phyloP scores from a whole-genome alignment of 2,888 invertebrate species.

The Sisyra nigra region DNA sequence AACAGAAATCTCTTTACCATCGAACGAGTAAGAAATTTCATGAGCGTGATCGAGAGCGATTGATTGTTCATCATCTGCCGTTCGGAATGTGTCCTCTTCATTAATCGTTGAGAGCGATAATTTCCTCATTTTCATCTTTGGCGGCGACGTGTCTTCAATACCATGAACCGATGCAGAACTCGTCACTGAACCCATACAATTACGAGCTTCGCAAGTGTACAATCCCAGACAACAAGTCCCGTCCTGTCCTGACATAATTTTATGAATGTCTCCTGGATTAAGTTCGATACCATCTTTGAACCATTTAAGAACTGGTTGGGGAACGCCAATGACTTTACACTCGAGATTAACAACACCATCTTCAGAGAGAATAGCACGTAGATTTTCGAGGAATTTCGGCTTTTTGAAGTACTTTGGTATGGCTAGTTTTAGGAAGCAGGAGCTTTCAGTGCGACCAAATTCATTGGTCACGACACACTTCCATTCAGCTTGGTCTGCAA shows the following conservation, averaged over 20 bases:
- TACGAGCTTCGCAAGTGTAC: constrained; percentile 79
- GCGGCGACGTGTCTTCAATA: constrained; percentile 57
- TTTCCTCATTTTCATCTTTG: constrained; percentile 33
- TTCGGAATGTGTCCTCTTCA: constrained; percentile 54
- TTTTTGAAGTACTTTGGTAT: constrained; percentile 82
- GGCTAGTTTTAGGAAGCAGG: constrained; percentile 67
- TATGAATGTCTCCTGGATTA: constrained; percentile 81
- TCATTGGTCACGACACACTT: constrained; percentile 81
- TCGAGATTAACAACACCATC: constrained; percentile 84
- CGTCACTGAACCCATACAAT: constrained; percentile 81
- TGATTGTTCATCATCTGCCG: constrained; percentile 21
- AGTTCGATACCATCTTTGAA: constrained; percentile 81
- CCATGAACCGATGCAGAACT: constrained; percentile 79
- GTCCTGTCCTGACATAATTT: constrained; percentile 75
- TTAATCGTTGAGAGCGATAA: constrained; percentile 81
- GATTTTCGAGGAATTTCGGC: constrained; percentile 70
- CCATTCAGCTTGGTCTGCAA: constrained; percentile 82
- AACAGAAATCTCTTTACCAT: constrained; percentile 82
- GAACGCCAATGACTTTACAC: constrained; percentile 84
- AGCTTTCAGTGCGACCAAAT: constrained; percentile 76
- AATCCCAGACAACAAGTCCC: constrained; percentile 81
- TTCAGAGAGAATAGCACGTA: constrained; percentile 71
- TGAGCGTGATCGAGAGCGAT: constrained; percentile 66
- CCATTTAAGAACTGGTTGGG: constrained; percentile 81
- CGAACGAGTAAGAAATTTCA: constrained; percentile 80